Percentiles rank a stretch among this genome's conserved stretches.
phyloP scores from a whole-genome alignment of 1,140 invertebrate species.

The Brachionus angularis region DNA sequence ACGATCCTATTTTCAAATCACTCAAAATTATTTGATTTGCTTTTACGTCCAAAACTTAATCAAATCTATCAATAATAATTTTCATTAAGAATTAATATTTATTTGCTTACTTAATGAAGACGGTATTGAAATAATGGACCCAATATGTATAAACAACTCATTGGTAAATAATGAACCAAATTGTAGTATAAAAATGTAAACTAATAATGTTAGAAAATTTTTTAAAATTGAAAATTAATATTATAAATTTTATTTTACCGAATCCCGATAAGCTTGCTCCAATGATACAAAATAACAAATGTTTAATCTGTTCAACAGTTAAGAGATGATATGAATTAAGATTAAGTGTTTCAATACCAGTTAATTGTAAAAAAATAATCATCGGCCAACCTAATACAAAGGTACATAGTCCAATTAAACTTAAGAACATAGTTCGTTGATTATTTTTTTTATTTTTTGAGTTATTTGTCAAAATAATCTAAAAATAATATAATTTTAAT shows the following conservation, averaged over 20 bases:
- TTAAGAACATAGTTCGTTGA: slow-evolving; percentile 17
- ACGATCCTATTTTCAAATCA: slow-evolving; percentile 26
- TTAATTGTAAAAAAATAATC: slow-evolving; percentile 10
- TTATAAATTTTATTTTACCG: too few species aligned
- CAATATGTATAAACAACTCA: slow-evolving; percentile 30
- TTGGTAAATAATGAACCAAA: background rate
- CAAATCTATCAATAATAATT: background rate
- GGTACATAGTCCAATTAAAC: slow-evolving; percentile 25
- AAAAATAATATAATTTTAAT: background rate
- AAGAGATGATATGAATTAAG: slow-evolving; percentile 8
- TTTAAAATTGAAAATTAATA: too few species aligned
- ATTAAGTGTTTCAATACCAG: slow-evolving; percentile 15
- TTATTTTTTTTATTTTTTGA: slow-evolving; percentile 2
- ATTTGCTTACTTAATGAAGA: background rate
- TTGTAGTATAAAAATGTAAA: slow-evolving; percentile 3
- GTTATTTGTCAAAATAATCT: slow-evolving; percentile 33
- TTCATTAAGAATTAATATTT: background rate
- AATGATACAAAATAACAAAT: slow-evolving; percentile 21
- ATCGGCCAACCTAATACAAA: slow-evolving; percentile 33
- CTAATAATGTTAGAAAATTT: background rate
- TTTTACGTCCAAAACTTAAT: slow-evolving; percentile 15
- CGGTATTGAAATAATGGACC: slow-evolving; percentile 11
- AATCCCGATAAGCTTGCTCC: slow-evolving; percentile 34
- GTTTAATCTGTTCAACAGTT: slow-evolving; percentile 16
- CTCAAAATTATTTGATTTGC: background rate